phyloP scores from a whole-genome alignment of 2,113 vertebrate genomes.

The Oncorhynchus nerka region DNA sequence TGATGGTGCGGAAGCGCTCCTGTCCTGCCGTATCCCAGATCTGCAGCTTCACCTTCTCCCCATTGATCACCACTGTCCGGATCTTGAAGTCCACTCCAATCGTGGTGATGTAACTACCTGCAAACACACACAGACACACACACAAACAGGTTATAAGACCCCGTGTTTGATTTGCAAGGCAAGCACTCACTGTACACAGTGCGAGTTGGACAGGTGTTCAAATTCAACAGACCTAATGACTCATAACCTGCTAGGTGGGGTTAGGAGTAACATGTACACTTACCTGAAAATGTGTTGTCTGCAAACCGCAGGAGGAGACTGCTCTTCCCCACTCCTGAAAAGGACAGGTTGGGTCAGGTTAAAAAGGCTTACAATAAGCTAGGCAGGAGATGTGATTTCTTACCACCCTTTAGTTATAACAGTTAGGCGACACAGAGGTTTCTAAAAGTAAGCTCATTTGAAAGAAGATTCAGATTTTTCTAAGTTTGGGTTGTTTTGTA shows the following conservation, averaged over 20 bases:
- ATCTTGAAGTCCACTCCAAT: slow-evolving; percentile 99
- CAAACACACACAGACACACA: not conserved
- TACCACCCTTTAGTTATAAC: not conserved
- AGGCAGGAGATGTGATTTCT: not conserved
- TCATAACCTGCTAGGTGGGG: no score
- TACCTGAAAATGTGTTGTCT: slow-evolving; percentile 99
- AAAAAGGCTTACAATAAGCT: not conserved
- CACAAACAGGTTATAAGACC: not conserved
- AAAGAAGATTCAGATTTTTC: not conserved
- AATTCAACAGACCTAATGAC: not conserved
- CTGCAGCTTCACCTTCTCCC: slow-evolving; percentile 98
- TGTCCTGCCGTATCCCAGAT: slow-evolving; percentile 99
- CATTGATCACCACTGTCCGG: slow-evolving; percentile 96
- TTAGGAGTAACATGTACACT: slow-evolving; percentile 26
- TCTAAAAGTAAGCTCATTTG: not conserved
- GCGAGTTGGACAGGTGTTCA: not conserved
- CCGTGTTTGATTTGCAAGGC: not conserved
- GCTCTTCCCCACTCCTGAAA: slow-evolving; percentile 95
- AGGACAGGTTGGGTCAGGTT: not conserved
- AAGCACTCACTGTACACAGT: not conserved
- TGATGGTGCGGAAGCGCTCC: slow-evolving; percentile 97
- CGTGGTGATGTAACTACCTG: slow-evolving; percentile 98
- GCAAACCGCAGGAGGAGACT: slow-evolving; percentile 96
- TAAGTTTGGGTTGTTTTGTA: not conserved
- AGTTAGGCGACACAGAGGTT: not conserved